A percentile compares a stretch with the other conserved stretches of the same genome.
These are phyloP conservation scores for Apodemus sylvaticus DNA, from an alignment of 2,113 vertebrate species.

Conservation along the genomic window DNA sequence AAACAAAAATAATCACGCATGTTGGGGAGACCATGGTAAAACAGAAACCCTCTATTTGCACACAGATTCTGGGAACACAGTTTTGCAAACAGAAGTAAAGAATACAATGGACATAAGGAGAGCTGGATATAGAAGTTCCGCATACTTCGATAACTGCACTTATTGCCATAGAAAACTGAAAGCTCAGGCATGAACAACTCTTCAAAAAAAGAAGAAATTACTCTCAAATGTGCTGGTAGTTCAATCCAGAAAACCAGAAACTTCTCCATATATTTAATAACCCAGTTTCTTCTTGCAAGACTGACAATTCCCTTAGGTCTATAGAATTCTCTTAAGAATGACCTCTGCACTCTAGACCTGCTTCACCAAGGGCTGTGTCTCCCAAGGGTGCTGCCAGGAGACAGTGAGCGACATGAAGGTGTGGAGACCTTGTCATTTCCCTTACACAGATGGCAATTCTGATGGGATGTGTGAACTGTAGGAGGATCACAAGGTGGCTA, in stretches of 20 bases:
- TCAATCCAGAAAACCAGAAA: neutral
- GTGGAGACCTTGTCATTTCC: neutral
- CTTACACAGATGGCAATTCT: neutral
- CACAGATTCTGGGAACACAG: neutral
- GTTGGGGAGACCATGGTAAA: neutral
- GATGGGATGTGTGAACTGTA: neutral
- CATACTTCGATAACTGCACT: neutral
- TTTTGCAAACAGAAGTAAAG: neutral
- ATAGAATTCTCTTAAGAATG: neutral
- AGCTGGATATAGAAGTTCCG: neutral
- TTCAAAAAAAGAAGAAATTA: neutral
- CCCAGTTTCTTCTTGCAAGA: neutral
- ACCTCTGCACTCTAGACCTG: neutral
- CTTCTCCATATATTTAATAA: neutral
- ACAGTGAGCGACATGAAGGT: neutral
- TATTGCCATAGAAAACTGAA: neutral
- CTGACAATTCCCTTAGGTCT: fast-evolving
- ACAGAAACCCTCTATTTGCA: fast-evolving
- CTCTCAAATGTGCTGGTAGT: neutral
- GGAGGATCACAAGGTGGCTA: neutral
- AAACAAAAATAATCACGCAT: neutral
- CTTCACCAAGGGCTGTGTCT: neutral
- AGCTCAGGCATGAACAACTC: neutral
- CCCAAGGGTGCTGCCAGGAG: neutral
- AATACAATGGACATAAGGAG: neutral